phyloP scores from a whole-genome alignment of 2,888 invertebrate genomes.

The Vesta saturnalis region DNA sequence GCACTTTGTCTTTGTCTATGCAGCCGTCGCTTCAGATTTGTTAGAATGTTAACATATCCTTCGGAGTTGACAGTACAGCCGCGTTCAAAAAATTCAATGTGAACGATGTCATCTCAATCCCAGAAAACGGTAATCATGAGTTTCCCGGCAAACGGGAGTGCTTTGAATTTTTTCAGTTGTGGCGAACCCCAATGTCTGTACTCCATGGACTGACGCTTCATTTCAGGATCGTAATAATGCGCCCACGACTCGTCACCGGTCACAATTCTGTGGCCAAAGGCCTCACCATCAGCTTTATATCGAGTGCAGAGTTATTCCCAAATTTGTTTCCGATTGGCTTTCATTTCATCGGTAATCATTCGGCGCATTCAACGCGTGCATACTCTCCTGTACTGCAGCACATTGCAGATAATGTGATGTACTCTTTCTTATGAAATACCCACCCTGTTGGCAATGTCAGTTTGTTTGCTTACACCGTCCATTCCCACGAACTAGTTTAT shows the following conservation, averaged over 20 bases:
- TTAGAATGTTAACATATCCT: slow-evolving; percentile 1
- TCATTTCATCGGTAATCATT: not conserved
- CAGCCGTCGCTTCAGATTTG: not conserved
- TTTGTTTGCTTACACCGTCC: not conserved
- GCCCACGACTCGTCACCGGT: no score
- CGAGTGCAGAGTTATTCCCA: not conserved
- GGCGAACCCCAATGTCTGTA: no score
- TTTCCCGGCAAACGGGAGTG: not conserved
- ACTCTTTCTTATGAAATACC: not conserved
- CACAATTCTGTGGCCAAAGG: no score
- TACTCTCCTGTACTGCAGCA: no score
- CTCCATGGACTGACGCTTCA: no score
- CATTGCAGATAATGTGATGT: slow-evolving; percentile 1
- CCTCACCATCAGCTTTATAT: no score
- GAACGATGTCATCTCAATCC: not conserved
- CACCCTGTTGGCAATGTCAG: not conserved
- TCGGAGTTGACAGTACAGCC: not conserved
- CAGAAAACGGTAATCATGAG: not conserved
- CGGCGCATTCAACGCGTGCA: not conserved
- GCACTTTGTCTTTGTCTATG: not conserved
- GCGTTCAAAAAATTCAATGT: not conserved
- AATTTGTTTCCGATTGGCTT: not conserved
- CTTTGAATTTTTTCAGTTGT: not conserved
- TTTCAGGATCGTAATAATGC: no score
- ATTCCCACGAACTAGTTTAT: not conserved